A percentile compares a stretch with the other conserved stretches of the same genome.
phyloP scores from a whole-genome alignment of 2,113 vertebrate species.

The Siphamia tubifer region DNA sequence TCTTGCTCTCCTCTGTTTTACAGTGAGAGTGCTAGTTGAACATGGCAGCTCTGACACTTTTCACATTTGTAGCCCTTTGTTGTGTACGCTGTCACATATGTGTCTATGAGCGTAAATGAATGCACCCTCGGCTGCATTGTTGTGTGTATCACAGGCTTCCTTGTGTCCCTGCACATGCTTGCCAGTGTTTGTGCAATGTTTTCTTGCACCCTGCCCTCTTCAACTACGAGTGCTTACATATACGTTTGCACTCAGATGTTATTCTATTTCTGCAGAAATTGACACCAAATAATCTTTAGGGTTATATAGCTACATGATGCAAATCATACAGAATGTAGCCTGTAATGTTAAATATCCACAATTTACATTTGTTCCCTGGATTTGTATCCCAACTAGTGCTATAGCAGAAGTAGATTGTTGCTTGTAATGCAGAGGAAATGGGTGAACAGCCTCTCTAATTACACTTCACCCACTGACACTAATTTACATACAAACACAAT shows the following conservation, averaged over 20 bases:
- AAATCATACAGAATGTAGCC: not conserved
- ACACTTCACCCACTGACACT: conserved; percentile 71
- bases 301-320: not conserved
- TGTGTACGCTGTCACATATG: conserved; percentile 19
- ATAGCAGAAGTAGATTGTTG: conserved; percentile 36
- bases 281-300: conserved; percentile 25
- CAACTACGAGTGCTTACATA: not conserved
- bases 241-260: conserved; percentile 10
- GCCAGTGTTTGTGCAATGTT: not conserved
- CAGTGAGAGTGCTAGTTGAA: conserved; percentile 63
- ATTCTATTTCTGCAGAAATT: not conserved
- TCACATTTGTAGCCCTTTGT: conserved; percentile 48
- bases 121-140: not conserved
- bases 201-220: not conserved
- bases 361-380: conserved; percentile 29
- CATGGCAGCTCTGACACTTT: conserved; percentile 71
- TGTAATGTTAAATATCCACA: not conserved
- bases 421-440: conserved; percentile 60
- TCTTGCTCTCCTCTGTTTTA: conserved; percentile 56
- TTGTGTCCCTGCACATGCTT: not conserved
- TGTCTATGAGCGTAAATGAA: not conserved
- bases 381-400: conserved; percentile 40
- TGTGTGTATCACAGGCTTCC: not conserved
- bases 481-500: conserved; percentile 76
- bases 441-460: conserved; percentile 73